phyloP scores from a whole-genome alignment of 1,140 invertebrate species.

The Brachionus paranguensis region DNA sequence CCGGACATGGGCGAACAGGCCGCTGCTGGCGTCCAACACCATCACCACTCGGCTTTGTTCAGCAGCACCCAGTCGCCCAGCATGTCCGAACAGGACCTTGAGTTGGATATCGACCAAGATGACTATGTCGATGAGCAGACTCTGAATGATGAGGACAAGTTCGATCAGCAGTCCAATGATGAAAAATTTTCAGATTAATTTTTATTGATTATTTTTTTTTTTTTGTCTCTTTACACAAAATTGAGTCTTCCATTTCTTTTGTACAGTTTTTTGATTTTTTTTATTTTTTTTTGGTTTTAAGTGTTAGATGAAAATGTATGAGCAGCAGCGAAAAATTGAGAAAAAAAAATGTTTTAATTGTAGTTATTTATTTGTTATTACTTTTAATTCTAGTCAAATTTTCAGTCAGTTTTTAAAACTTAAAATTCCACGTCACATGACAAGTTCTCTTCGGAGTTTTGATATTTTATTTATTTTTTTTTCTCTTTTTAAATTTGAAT shows the following conservation, averaged over 20 bases:
- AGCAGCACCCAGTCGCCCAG: not conserved
- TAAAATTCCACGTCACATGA: not conserved
- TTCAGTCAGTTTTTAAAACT: not conserved
- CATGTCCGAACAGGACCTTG: not conserved
- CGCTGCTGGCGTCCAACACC: not conserved
- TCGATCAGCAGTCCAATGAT: not conserved
- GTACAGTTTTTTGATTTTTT: slow-evolving; percentile 18
- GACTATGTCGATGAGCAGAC: not conserved
- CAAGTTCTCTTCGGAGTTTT: not conserved
- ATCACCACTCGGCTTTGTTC: not conserved
- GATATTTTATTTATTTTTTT: not conserved
- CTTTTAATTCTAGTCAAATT: not conserved
- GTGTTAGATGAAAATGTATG: not conserved
- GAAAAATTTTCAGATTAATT: not conserved
- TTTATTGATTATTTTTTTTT: slow-evolving; percentile 26
- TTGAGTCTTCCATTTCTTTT: not conserved
- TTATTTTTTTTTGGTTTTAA: not conserved
- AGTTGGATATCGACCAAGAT: not conserved
- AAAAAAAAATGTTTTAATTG: not conserved
- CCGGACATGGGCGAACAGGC: not conserved
- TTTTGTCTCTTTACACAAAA: not conserved
- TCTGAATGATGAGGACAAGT: not conserved
- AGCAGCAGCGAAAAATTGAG: not conserved
- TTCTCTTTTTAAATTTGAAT: not conserved
- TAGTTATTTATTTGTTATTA: slow-evolving; percentile 1